Base-by-base conservation (phyloP, 2,888 invertebrate genomes). In the Perizoma flavofasciatum region DNA sequence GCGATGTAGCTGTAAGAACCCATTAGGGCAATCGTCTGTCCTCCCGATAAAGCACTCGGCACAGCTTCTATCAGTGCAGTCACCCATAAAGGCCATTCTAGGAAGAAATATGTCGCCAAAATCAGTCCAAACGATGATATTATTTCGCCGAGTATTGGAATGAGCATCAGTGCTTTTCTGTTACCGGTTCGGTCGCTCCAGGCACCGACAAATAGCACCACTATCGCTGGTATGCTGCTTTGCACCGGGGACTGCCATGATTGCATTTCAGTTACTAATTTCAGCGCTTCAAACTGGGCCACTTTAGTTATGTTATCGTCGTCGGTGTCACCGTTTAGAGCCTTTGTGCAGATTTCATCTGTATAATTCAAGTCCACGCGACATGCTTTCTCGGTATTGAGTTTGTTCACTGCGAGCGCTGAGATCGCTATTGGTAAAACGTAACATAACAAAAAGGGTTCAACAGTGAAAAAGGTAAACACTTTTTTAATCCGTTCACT, bases 361-460 rank as follows among this genome's bases (percentile, higher is more conserved):
- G 92, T 81, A 39, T 89, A 84, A 43, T 85, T 83, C 34, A 93
- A 80, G 68, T 94, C 93, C 0, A 87, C 88, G 35, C 91, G 87
- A 69, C 93, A 94, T 10, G 93, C 92, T 74, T 94, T 94, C 69
- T 94, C 93, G 69, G 93, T 82, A 65, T 93, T 93, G 0, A 94
- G 75, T 65, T 92, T 90, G 54, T 88, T 85, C 2, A 93, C 82
- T 6, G 93, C 92, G 2, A 93, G 75, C 33, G 94, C 93, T 0
- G 96, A 95, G 63, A 94, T 83, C 0, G 93, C 89, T 68, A 87
- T 92, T 8, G 95, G 95, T 75, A 95, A 83, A 33, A 95, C 88
- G 71, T 94, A 95, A 66, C 93, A 94, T 6, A 94, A 82, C 49
- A 95, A 77, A 72, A 94, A 93, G 0, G 95, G 95, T 78, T 95